phyloP scores from a whole-genome alignment of 2,113 vertebrate species.

The Neogale vison region DNA sequence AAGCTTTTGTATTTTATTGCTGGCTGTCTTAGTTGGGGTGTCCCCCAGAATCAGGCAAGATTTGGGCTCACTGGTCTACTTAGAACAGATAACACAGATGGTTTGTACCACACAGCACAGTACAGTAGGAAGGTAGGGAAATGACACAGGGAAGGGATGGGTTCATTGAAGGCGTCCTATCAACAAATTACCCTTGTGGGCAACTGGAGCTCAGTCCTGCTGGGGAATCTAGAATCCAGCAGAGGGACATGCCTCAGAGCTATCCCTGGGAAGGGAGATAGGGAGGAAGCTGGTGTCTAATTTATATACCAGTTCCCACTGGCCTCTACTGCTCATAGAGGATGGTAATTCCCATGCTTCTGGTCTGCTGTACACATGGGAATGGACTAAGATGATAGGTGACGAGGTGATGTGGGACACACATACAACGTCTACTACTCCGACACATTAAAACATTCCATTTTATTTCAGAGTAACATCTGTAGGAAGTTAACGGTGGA shows the following conservation, averaged over 20 bases:
- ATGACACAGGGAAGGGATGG: neutral
- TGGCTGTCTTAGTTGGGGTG: neutral
- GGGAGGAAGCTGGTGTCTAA: neutral
- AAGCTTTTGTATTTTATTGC: neutral
- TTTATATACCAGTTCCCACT: neutral
- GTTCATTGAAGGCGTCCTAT: neutral
- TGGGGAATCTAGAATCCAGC: neutral
- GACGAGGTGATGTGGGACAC: neutral
- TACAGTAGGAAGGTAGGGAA: neutral
- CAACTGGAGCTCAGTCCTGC: neutral
- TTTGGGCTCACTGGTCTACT: neutral
- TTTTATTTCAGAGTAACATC: neutral
- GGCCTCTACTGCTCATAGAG: neutral
- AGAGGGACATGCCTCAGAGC: neutral
- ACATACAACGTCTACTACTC: neutral
- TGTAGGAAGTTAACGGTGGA: neutral
- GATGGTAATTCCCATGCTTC: neutral
- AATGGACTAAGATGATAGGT: neutral
- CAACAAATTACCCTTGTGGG: too few relatives aligned
- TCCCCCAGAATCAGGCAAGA: neutral
- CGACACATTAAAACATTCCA: neutral
- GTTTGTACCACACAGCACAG: neutral
- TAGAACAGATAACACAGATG: neutral
- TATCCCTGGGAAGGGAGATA: neutral
- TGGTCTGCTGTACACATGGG: accelerated